Percentiles rank a stretch among this genome's conserved stretches.
These are phyloP conservation scores for Synergus itoensis DNA, from an alignment of 2,888 invertebrate species.

Conservation along the genomic window DNA sequence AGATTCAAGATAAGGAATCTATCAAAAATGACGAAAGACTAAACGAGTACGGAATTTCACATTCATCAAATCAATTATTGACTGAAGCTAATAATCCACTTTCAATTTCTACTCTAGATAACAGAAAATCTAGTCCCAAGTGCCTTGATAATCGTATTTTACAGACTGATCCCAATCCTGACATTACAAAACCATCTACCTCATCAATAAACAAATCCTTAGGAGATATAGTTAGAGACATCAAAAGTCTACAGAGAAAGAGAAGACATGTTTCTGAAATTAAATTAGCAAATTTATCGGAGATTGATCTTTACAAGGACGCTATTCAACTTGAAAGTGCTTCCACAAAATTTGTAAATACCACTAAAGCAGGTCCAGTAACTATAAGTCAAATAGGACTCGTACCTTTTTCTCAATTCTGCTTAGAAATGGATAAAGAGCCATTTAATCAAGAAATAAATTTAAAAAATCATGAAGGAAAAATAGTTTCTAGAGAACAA, in stretches of 20 bases:
- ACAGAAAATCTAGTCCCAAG: neutral
- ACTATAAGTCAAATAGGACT: neutral
- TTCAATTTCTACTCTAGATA: neutral
- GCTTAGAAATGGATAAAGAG: neutral
- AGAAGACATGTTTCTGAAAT: slow-evolving; percentile 43
- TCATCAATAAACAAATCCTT: neutral
- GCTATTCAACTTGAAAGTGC: slow-evolving; percentile 53
- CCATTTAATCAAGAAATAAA: neutral
- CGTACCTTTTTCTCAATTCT: slow-evolving; percentile 46
- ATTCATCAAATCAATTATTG: neutral
- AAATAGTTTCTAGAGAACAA: neutral
- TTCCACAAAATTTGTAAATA: neutral
- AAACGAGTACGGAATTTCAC: neutral
- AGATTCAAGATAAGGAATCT: slow-evolving; percentile 34
- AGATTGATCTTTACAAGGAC: slow-evolving; percentile 51
- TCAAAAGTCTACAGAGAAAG: neutral
- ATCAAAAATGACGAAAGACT: neutral
- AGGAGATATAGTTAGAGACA: neutral
- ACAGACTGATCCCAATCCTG: neutral
- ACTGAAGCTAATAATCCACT: neutral
- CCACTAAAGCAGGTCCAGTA: neutral
- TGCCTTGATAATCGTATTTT: neutral
- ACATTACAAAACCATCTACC: neutral
- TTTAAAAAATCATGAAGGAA: neutral
- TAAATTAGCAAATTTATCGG: slow-evolving; percentile 46